These are phyloP conservation scores for Aricia agestis DNA, from an alignment of 1,140 invertebrate species.

Conservation along the genomic window DNA sequence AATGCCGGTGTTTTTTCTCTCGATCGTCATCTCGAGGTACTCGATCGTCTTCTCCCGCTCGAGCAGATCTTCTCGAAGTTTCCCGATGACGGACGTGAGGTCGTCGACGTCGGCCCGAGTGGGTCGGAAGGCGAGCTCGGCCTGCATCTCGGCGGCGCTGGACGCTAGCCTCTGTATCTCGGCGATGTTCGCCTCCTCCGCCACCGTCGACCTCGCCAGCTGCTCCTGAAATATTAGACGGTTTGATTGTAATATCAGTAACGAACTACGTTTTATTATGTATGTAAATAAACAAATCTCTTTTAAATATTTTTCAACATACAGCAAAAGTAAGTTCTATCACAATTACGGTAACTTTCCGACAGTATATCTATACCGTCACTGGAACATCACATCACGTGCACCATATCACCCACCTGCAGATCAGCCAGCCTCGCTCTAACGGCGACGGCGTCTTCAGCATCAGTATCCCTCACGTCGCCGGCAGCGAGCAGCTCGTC, in stretches of 20 bases:
- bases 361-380: no score
- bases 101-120: conserved; percentile 60
- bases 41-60: conserved; percentile 42
- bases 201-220: conserved; percentile 49
- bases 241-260: no score
- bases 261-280: no score
- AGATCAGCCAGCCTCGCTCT: conserved; percentile 49
- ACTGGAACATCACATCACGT: no score
- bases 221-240: conserved; percentile 43
- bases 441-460: conserved; percentile 43
- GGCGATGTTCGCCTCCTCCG: conserved; percentile 58
- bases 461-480: conserved; percentile 30
- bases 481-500: conserved; percentile 58
- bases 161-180: conserved; percentile 62
- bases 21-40: conserved; percentile 31
- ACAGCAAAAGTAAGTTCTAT: no score
- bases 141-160: conserved; percentile 59
- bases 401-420: conserved; percentile 38
- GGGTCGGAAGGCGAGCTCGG: conserved; percentile 62
- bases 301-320: no score
- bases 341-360: no score
- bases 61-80: conserved; percentile 46
- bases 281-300: no score
- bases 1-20: conserved; percentile 20
- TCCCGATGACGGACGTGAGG: conserved; percentile 48